Base-by-base conservation (phyloP, 2,113 vertebrate species). In the Tympanuchus pallidicinctus region DNA sequence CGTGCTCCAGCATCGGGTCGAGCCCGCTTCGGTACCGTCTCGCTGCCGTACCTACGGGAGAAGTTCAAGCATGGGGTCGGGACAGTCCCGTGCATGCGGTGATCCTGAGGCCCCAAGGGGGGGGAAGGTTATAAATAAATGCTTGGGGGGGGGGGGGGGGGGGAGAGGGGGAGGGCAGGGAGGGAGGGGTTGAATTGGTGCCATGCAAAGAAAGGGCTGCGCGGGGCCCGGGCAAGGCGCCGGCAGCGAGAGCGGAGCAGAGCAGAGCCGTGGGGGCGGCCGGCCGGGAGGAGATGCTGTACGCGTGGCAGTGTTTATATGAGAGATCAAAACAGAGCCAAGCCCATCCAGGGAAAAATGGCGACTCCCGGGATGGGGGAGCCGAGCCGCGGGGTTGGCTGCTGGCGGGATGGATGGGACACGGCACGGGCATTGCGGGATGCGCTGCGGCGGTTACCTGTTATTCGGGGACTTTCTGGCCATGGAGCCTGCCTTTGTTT, bases 261-360 rank as follows among this genome's bases (percentile, higher is more conserved):
- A 40, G 36, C 56, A n/a, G 79, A 91, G 78, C 81, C 21, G 65
- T 69, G 90, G 94, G 94, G 81, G 95, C 90, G 86, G 94, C 88
- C 78, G 86, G 71, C 65, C 86, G 64, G 92, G 70, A 92, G 82
- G 94, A 93, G 98, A 98, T 97, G 98, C 96, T 99, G 98, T 99
- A 99, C 98, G 98, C 98, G 98, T 99, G 98, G 98, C 98, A 99
- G 97, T 98, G 98, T 98, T 98, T 98, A 98, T 97, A 93, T 98
- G 97, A 97, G 96, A 97, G 97, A 98, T 98, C 98, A 98, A 98
- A 98, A 98, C 97, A 97, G 96, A 98, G 97, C 97, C 98, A 97
- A 98, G 98, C 98, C 98, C 98, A 98, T 97, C 88, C 89, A 96
- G 94, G 93, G 82, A 48, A 96, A 98, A 97, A 98, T 98, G 98